A percentile compares a stretch with the other conserved stretches of the same genome.
These are phyloP conservation scores for Pantherophis guttatus DNA, from an alignment of 2,113 vertebrate species.

Conservation along the genomic window DNA sequence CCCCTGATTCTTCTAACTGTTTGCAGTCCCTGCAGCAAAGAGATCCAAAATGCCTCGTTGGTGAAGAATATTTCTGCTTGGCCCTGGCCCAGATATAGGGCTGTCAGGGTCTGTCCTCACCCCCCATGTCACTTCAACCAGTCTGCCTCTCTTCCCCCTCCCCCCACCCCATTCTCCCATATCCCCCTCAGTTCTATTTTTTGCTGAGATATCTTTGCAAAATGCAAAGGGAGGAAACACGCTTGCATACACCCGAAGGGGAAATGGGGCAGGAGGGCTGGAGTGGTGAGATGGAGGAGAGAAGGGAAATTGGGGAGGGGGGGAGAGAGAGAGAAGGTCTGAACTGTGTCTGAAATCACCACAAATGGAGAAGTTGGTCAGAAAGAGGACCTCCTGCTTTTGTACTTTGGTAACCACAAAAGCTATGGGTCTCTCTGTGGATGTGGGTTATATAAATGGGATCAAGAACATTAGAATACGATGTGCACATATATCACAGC, in stretches of 20 bases:
- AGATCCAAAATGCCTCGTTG: slow-evolving; percentile 20
- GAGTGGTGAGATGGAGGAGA: not conserved
- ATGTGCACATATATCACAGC: not conserved
- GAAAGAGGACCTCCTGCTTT: not conserved
- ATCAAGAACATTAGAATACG: not conserved
- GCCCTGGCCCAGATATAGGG: slow-evolving; percentile 6
- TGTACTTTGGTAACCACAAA: not conserved
- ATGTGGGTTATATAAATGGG: not conserved
- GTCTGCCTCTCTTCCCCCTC: not conserved
- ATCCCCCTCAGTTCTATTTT: slow-evolving; percentile 18
- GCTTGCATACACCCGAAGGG: slow-evolving; percentile 1
- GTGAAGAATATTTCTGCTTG: not conserved
- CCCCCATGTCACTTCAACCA: not conserved
- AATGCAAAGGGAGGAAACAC: slow-evolving; percentile 19
- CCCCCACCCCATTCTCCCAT: not conserved
- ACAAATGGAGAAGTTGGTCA: not conserved
- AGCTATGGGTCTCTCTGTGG: not conserved
- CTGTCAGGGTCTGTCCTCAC: not conserved
- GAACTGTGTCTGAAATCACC: slow-evolving; percentile 22
- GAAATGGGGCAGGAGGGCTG: not conserved
- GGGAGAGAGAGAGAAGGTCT: not conserved
- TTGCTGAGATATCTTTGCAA: slow-evolving; percentile 18
- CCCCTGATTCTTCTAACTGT: not conserved
- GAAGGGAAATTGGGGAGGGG: slow-evolving; percentile 8
- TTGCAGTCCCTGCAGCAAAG: slow-evolving; percentile 16